These are phyloP conservation scores for Mellivora capensis DNA, from an alignment of 2,113 vertebrate genomes.

Conservation along the genomic window DNA sequence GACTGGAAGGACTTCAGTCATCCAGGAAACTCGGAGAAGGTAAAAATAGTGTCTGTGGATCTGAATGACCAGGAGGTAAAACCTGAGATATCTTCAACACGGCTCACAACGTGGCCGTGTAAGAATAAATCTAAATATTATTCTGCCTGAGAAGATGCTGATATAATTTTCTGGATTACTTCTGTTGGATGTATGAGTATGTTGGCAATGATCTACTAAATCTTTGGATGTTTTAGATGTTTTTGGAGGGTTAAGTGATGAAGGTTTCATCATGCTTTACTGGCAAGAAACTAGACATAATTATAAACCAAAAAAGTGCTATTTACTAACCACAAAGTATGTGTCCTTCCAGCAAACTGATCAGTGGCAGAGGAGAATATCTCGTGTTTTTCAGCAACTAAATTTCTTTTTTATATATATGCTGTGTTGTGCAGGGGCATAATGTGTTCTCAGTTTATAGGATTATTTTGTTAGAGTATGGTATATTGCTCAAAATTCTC, in stretches of 20 bases:
- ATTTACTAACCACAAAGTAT: not conserved
- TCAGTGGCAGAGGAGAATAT: not conserved
- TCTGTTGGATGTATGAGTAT: not conserved
- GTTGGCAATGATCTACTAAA: conserved; percentile 8
- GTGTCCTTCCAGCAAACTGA: not conserved
- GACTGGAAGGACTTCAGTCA: conserved; percentile 13
- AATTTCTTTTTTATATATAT: conserved; percentile 41
- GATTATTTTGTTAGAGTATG: conserved; percentile 26
- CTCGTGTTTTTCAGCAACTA: conserved; percentile 60
- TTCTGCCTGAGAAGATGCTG: not conserved
- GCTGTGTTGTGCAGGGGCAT: not conserved
- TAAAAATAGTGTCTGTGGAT: conserved; percentile 23
- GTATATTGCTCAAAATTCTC: not conserved
- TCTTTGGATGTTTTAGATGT: conserved; percentile 8
- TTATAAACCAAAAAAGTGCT: not conserved
- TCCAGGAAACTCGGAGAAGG: conserved; percentile 30
- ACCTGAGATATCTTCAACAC: not conserved
- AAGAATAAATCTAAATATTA: conserved; percentile 15
- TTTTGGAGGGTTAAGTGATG: not conserved
- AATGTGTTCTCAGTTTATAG: conserved; percentile 9
- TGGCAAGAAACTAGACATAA: not conserved
- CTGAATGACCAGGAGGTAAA: not conserved
- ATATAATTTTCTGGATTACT: not conserved
- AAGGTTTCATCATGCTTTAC: not conserved
- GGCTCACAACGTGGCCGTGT: not conserved